phyloP scores from a whole-genome alignment of 2,113 vertebrate genomes.

The Gymnobelideus leadbeateri region DNA sequence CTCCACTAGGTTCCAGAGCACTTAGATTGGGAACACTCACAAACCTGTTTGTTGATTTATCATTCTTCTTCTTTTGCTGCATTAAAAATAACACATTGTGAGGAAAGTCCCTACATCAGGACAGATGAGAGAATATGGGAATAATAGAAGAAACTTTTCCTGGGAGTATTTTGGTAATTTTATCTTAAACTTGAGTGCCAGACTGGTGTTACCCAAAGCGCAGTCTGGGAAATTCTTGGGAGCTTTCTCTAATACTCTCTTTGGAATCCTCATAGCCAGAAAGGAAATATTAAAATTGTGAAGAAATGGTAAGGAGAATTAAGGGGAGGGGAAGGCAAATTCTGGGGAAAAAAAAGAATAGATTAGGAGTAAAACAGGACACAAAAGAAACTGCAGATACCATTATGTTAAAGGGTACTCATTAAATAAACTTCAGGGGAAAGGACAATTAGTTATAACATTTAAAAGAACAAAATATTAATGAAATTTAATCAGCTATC shows the following conservation, averaged over 20 bases:
- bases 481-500: slow-evolving; percentile 70
- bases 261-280: slow-evolving; percentile 62
- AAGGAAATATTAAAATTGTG: slow-evolving; percentile 17
- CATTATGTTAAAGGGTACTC: slow-evolving; percentile 4
- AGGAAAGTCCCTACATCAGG: slow-evolving; percentile 77
- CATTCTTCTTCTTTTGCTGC: slow-evolving; percentile 99
- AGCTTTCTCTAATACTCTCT: slow-evolving; percentile 50
- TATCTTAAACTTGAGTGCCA: slow-evolving; percentile 55
- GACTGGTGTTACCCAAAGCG: slow-evolving; percentile 69
- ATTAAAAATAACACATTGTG: slow-evolving; percentile 89
- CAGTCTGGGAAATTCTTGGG: slow-evolving; percentile 66
- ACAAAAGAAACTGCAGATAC: not conserved
- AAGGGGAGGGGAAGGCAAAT: not conserved
- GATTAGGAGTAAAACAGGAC: not conserved
- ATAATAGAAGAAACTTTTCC: slow-evolving; percentile 75
- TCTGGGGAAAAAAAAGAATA: not conserved
- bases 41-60: slow-evolving; percentile 97
- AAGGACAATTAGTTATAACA: slow-evolving; percentile 51
- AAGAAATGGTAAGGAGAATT: not conserved
- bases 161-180: slow-evolving; percentile 49
- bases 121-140: slow-evolving; percentile 72
- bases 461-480: slow-evolving; percentile 57
- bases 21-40: slow-evolving; percentile 97
- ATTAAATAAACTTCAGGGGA: slow-evolving; percentile 55
- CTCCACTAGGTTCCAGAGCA: slow-evolving; percentile 92